Evolutionary conservation across 1,140 invertebrate species (phyloP).

Genomic region (Heliothis subflexa): DNA sequence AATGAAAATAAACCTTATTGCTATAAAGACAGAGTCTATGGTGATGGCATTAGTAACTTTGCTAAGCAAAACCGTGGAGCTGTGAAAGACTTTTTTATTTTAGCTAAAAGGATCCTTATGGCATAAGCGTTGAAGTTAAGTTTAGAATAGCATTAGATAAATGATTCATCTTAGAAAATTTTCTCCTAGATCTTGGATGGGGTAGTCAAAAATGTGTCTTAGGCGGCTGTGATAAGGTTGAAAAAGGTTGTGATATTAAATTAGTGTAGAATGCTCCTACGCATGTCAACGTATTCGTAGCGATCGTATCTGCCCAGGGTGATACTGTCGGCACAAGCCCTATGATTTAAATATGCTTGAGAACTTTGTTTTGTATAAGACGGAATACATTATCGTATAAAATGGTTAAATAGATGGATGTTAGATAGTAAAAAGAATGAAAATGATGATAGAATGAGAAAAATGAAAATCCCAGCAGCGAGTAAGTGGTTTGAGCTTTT

Average conservation of each 20-base stretch:
- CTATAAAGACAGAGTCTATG: neutral
- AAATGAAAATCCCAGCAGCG: too few species aligned
- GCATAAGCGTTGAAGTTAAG: neutral
- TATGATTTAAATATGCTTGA: conserved; percentile 56
- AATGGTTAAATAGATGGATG: neutral
- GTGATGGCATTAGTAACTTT: neutral
- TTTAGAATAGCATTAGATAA: neutral
- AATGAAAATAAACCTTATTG: neutral
- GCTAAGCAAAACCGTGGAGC: neutral
- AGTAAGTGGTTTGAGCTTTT: too few species aligned
- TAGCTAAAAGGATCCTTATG: neutral
- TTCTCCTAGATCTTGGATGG: conserved; percentile 2
- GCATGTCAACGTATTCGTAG: conserved; percentile 70
- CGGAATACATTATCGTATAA: conserved; percentile 32
- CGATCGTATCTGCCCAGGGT: conserved; percentile 62
- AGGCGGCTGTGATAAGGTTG: neutral
- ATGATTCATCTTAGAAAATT: conserved; percentile 34
- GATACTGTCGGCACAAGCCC: conserved; percentile 56
- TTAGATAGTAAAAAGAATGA: neutral
- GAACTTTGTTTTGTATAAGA: conserved; percentile 33
- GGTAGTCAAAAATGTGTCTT: neutral
- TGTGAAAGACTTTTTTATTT: neutral
- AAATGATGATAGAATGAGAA: neutral
- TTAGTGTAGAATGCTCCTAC: conserved; percentile 60
- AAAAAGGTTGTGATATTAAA: neutral